A percentile compares a stretch with the other conserved stretches of the same genome.
Conservation (phyloP, 2,113 vertebrate species). For the Vombatus ursinus region DNA sequence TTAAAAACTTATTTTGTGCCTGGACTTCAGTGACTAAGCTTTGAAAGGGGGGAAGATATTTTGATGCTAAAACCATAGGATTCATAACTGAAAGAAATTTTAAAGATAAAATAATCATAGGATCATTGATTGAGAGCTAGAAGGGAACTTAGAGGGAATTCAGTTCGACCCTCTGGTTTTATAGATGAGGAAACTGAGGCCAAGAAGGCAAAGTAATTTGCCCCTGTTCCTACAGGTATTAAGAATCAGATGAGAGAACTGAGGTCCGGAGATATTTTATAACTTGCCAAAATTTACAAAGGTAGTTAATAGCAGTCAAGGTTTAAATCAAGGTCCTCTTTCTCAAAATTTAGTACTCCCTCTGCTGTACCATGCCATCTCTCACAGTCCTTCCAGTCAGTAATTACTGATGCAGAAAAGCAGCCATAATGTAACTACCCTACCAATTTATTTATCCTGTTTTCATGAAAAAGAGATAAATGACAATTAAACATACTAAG, state of each 20-base stretch:
- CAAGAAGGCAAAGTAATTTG: background rate
- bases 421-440: slow-evolving; percentile 13
- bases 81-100: slow-evolving; percentile 44
- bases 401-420: slow-evolving; percentile 43
- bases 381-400: background rate
- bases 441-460: background rate
- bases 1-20: background rate
- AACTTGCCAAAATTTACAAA: background rate
- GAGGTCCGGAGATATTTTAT: background rate
- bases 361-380: background rate
- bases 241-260: background rate
- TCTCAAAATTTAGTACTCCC: background rate
- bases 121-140: background rate
- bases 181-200: background rate
- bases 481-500: slow-evolving; percentile 15
- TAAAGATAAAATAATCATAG: background rate
- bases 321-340: background rate
- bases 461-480: slow-evolving; percentile 47
- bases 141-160: background rate
- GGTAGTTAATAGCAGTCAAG: background rate
- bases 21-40: background rate
- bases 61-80: background rate
- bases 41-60: background rate
- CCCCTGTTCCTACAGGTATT: background rate
- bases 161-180: background rate